These are phyloP conservation scores for Nyctereutes procyonoides DNA, from an alignment of 2,113 vertebrate species.

Conservation along the genomic window DNA sequence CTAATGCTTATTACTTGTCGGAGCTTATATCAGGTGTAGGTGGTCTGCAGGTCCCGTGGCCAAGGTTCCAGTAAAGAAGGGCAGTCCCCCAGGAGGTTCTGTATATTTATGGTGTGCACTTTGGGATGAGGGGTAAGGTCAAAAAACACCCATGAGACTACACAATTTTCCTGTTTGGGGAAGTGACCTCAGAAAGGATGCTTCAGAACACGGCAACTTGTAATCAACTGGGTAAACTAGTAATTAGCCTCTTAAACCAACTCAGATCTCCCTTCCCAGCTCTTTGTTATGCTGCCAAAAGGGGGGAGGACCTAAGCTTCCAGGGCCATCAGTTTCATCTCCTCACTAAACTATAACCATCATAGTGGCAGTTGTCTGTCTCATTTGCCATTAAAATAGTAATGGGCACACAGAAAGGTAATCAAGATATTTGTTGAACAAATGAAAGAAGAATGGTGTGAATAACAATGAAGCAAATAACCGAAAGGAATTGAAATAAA, in stretches of 20 bases:
- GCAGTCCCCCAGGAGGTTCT: not conserved
- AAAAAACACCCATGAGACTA: not conserved
- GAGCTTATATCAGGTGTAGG: not conserved
- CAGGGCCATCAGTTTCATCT: rapidly evolving
- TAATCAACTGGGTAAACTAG: not conserved
- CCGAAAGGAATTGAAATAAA: not conserved
- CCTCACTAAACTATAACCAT: not conserved
- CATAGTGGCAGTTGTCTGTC: not conserved
- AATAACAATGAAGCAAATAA: not conserved
- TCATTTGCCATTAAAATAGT: not conserved
- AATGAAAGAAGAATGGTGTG: not conserved
- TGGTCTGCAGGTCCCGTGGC: not conserved
- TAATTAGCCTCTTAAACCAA: not conserved
- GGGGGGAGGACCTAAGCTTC: rapidly evolving
- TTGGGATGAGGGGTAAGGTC: not conserved
- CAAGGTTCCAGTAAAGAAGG: not conserved
- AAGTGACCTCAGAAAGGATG: not conserved
- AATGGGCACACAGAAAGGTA: not conserved
- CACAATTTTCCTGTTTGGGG: not conserved
- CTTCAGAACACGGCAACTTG: not conserved
- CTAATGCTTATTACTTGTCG: not conserved
- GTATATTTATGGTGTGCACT: not conserved
- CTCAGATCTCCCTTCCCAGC: not conserved
- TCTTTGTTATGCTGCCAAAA: not conserved
- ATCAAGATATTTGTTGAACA: not conserved